These are phyloP conservation scores for Bemisia tabaci DNA, from an alignment of 1,140 invertebrate species.

Conservation along the genomic window DNA sequence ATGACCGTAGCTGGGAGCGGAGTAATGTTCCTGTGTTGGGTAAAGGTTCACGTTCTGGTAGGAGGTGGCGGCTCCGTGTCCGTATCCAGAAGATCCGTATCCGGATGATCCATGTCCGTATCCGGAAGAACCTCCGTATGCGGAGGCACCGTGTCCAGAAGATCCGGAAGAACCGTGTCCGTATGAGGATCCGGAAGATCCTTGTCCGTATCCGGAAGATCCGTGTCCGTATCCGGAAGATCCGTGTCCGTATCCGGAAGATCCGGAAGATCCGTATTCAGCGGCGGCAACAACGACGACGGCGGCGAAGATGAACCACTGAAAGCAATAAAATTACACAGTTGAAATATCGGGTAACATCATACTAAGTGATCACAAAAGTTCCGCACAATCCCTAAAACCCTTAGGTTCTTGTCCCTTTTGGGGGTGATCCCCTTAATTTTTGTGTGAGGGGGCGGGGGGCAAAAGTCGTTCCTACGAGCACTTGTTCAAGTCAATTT, in stretches of 20 bases:
- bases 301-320: not conserved
- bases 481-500: too few species aligned
- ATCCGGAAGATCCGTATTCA: not conserved
- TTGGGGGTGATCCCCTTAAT: too few species aligned
- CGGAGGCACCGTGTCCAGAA: not conserved
- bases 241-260: not conserved
- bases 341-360: too few species aligned
- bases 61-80: not conserved
- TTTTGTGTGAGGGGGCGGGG: too few species aligned
- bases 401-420: too few species aligned
- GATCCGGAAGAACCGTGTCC: not conserved
- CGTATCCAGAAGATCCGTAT: not conserved
- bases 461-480: too few species aligned
- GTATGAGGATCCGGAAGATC: not conserved
- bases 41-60: not conserved
- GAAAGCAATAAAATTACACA: not conserved
- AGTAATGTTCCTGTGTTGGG: not conserved
- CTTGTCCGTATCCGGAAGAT: not conserved
- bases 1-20: not conserved
- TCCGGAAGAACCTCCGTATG: not conserved
- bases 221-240: not conserved
- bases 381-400: too few species aligned
- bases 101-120: not conserved
- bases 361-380: too few species aligned
- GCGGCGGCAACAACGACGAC: not conserved